These are phyloP conservation scores for Gasteruption jaculator DNA, from an alignment of 2,888 invertebrate genomes.

Conservation along the genomic window DNA sequence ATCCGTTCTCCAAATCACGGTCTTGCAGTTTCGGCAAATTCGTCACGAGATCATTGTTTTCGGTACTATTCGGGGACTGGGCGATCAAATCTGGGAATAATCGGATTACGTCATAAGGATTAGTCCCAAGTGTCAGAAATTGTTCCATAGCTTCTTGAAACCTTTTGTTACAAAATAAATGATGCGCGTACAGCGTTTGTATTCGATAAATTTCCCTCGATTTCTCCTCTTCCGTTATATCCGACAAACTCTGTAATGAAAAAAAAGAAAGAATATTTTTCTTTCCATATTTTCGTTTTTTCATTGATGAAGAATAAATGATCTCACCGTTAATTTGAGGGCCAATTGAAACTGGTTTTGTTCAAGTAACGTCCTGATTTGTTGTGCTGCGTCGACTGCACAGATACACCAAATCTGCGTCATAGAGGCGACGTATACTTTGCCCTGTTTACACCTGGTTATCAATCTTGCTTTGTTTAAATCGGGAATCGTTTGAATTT, in stretches of 20 bases:
- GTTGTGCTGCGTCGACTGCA: constrained; percentile 74
- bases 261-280: constrained; percentile 2
- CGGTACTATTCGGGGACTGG: constrained; percentile 52
- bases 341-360: constrained; percentile 94
- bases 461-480: constrained; percentile 71
- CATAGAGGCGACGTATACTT: constrained; percentile 81
- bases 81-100: constrained; percentile 86
- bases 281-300: neutral
- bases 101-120: constrained; percentile 92
- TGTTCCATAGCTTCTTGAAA: constrained; percentile 89
- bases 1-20: constrained; percentile 80
- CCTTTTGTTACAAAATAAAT: constrained; percentile 83
- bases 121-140: constrained; percentile 84
- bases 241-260: constrained; percentile 69
- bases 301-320: neutral
- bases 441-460: constrained; percentile 70
- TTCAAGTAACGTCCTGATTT: constrained; percentile 78
- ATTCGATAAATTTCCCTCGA: constrained; percentile 79
- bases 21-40: constrained; percentile 66
- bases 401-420: constrained; percentile 87
- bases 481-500: constrained; percentile 78
- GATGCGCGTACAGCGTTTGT: constrained; percentile 84
- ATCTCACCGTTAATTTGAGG: constrained; percentile 78
- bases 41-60: constrained; percentile 48
- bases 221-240: constrained; percentile 77